Percentiles rank a stretch among this genome's conserved stretches.
Conservation (phyloP, 35 echinoderm and acorn worm genomes). For the Acanthaster planci region DNA sequence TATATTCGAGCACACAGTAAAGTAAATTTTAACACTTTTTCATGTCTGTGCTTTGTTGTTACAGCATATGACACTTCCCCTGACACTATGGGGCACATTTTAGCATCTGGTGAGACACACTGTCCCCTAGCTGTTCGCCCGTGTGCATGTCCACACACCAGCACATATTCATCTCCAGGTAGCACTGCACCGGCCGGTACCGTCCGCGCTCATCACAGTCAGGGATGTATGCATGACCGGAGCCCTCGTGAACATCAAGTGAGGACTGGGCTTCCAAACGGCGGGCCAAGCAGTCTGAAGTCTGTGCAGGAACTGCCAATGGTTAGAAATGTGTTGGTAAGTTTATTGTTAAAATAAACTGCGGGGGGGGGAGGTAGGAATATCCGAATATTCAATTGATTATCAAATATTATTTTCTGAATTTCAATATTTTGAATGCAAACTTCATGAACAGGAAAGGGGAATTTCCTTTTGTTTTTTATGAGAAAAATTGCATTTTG, state of each 20-base stretch:
- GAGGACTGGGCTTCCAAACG: neutral
- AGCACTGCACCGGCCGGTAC: constrained; percentile 37
- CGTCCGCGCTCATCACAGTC: constrained; percentile 33
- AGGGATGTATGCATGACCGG: constrained; percentile 26
- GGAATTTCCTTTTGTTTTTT: no score
- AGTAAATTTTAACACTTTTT: no score
- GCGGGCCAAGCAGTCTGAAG: neutral
- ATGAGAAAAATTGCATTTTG: no score
- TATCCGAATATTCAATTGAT: no score
- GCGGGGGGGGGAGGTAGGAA: no score
- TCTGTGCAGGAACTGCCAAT: neutral
- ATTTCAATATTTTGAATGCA: no score
- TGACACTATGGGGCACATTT: neutral
- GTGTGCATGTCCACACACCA: constrained; percentile 45
- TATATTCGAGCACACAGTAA: no score
- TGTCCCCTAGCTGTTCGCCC: neutral
- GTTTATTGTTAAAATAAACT: no score
- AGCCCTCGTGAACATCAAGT: neutral
- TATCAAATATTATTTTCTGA: no score
- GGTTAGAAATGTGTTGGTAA: neutral
- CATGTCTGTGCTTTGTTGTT: no score
- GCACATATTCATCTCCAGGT: neutral
- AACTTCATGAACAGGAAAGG: no score
- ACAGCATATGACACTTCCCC: no score
- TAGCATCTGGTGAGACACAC: neutral